A percentile compares a stretch with the other conserved stretches of the same genome.
Conservation (phyloP, 1,140 invertebrate genomes). For the Plutomurus gul region DNA sequence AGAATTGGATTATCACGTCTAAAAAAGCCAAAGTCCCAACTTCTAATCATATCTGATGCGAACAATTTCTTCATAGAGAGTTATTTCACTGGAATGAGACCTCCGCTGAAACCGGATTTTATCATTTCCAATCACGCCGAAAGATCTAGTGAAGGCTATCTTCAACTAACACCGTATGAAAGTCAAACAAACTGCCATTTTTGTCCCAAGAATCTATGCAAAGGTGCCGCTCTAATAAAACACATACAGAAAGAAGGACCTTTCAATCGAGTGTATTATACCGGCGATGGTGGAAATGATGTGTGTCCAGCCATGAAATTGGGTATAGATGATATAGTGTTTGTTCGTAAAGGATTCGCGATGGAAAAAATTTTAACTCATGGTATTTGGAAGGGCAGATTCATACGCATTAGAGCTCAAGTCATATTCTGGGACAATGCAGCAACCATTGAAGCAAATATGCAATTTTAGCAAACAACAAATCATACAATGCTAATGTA, state of each 20-base stretch:
- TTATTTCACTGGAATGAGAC: conserved; percentile 7
- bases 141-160: background rate
- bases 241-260: conserved; percentile 48
- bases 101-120: conserved; percentile 41
- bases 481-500: no score
- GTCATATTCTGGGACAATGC: conserved; percentile 42
- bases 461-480: background rate
- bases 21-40: background rate
- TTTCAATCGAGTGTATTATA: conserved; percentile 46
- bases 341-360: conserved; percentile 45
- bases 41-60: conserved; percentile 48
- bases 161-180: conserved; percentile 48
- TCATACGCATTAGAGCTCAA: conserved; percentile 34
- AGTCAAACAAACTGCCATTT: conserved; percentile 29
- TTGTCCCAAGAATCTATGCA: conserved; percentile 51
- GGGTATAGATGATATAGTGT: conserved; percentile 42
- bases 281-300: conserved; percentile 52
- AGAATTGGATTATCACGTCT: background rate
- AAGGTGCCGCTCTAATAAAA: conserved; percentile 42
- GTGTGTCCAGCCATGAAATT: conserved; percentile 43
- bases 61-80: conserved; percentile 50
- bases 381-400: conserved; percentile 26
- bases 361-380: conserved; percentile 44
- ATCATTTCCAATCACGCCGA: conserved; percentile 47
- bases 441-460: conserved; percentile 28